Base-by-base conservation (phyloP, 2,888 invertebrate species). In the Eurytoma californica region DNA sequence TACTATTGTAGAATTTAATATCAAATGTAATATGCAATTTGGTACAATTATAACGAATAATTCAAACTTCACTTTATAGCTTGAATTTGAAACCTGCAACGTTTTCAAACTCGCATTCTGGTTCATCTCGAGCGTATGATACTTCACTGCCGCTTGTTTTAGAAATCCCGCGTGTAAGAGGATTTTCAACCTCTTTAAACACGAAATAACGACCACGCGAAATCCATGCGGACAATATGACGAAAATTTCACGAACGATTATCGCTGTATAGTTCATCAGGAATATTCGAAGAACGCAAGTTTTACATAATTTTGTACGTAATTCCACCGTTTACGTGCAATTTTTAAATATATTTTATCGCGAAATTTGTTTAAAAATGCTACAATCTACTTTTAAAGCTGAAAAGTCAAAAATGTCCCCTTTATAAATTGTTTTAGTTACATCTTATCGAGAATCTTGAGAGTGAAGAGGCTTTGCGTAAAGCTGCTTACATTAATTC, bases 161-260 rank as follows among this genome's bases (percentile, higher is more conserved):
- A 28, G 28, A 30, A 51, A 18, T 28, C 9, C 7, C 60, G 70
- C 72, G 9, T 4, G n/a, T 61, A 51, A 63, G 55, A 63, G 72
- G 61, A 72, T 72, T 72, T 63, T 61, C 63, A 63, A 63, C 3
- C 72, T 53, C 55, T 63, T 72, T 72, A 72, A 63, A 39, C 55
- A 72, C 12, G 18, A 61, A 72, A 72, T 61, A 72, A 72, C 60
- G 30, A n/a, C 58, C 47, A 14, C 30, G 20, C 47, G 47, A 69
- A 69, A 16, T n/a, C 16, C 13, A 67, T 24, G 24, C 24, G 24
- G 51, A 24, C 3, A 51, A 12, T n/a, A 12, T 20, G 58, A 47
- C 24, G 69, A 1, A 14, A 69, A 57, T 69, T 58, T 47, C 4
- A 39, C 55, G 12, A 57, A 7, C 13, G 57, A 30, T 14, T 18